Percentiles rank a stretch among this genome's conserved stretches.
phyloP scores from a whole-genome alignment of 2,113 vertebrate genomes.

The Eublepharis macularius region DNA sequence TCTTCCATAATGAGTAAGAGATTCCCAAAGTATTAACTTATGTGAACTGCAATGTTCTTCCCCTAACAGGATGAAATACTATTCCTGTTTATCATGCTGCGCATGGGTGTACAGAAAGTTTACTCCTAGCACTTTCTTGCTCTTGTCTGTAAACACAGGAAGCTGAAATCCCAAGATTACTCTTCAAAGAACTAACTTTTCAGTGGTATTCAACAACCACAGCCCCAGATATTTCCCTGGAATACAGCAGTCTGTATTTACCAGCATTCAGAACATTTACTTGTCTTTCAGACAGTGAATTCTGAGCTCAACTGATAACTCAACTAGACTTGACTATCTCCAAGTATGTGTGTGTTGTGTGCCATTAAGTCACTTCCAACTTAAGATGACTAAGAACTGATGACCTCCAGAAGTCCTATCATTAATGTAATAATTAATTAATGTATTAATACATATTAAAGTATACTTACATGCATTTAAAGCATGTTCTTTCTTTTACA shows the following conservation, averaged over 20 bases:
- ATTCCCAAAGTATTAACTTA: background rate
- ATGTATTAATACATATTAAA: too few relatives aligned
- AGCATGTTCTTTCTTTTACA: too few relatives aligned
- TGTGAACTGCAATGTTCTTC: background rate
- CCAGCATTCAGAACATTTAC: background rate
- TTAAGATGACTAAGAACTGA: too few relatives aligned
- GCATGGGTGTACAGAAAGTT: background rate
- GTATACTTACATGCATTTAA: too few relatives aligned
- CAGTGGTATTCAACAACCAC: background rate
- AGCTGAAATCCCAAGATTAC: background rate
- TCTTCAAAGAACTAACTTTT: constrained; percentile 10
- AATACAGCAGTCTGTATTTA: background rate
- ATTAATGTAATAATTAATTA: too few relatives aligned
- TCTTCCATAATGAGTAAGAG: background rate
- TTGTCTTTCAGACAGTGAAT: background rate
- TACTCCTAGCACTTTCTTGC: background rate
- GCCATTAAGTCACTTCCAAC: too few relatives aligned
- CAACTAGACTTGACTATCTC: too few relatives aligned
- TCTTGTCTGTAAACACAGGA: background rate
- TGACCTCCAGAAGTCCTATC: too few relatives aligned
- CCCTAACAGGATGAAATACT: background rate
- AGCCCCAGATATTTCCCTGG: background rate
- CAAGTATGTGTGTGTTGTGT: too few relatives aligned
- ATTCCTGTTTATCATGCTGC: background rate
- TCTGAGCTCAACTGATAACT: background rate